These are phyloP conservation scores for Ditula angustiorana DNA, from an alignment of 2,888 invertebrate species.

Conservation along the genomic window DNA sequence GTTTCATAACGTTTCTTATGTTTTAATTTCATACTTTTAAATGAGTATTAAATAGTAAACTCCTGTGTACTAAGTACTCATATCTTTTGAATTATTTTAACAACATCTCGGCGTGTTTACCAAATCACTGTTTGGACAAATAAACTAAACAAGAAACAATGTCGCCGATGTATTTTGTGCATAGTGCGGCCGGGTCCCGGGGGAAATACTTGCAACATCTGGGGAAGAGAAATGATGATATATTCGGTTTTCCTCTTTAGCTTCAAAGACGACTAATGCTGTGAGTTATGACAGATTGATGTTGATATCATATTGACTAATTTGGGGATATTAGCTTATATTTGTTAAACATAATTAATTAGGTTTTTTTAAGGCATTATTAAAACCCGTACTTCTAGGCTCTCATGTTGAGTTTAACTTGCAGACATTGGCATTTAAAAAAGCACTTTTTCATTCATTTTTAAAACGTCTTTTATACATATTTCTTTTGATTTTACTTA, in stretches of 20 bases:
- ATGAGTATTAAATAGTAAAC: not conserved
- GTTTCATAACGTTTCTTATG: not conserved
- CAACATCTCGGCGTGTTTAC: not conserved
- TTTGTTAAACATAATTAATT: no score
- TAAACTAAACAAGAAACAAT: conserved; percentile 2
- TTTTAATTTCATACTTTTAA: not conserved
- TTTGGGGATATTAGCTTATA: not conserved
- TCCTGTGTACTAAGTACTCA: not conserved
- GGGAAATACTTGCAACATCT: conserved; percentile 33
- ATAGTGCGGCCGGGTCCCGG: conserved; percentile 5
- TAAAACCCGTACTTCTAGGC: no score
- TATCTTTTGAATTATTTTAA: no score
- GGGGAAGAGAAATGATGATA: conserved; percentile 26
- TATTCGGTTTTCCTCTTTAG: conserved; percentile 33
- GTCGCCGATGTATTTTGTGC: conserved; percentile 14
- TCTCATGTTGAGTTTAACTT: no score
- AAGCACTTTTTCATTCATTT: no score
- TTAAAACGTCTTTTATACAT: no score
- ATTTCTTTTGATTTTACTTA: no score
- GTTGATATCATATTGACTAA: conserved; percentile 3
- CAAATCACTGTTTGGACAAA: not conserved
- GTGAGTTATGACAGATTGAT: conserved; percentile 6
- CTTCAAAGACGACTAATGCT: conserved; percentile 18
- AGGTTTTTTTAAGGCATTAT: no score
- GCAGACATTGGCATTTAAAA: no score